Conservation (phyloP, 2,113 vertebrate species). For the Pelmatolapia mariae region DNA sequence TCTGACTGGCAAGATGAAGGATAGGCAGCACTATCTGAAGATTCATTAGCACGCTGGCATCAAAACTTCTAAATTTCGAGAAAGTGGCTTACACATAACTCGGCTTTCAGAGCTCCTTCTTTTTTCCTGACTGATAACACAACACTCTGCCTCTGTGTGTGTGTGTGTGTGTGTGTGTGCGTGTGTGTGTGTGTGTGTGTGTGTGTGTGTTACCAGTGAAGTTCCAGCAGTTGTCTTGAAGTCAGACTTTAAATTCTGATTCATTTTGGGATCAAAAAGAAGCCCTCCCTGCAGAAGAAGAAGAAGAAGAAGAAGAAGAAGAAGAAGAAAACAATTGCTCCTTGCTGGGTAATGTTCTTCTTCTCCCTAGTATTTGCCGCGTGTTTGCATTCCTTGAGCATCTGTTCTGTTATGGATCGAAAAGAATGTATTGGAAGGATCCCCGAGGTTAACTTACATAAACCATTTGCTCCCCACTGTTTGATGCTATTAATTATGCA, state of each 20-base stretch:
- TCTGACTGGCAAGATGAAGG: background rate
- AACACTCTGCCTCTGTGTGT: background rate
- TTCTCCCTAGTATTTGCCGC: background rate
- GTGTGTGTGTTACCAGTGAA: background rate
- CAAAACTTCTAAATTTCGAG: background rate
- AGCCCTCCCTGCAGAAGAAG: background rate
- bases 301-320: background rate
- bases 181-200: background rate
- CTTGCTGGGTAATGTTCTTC: background rate
- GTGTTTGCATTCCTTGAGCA: background rate
- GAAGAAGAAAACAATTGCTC: background rate
- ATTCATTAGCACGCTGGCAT: background rate
- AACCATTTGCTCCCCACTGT: background rate
- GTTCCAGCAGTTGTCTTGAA: background rate
- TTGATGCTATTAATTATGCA: conserved; percentile 2
- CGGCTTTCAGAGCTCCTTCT: background rate
- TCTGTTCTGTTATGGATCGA: background rate
- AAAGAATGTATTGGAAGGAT: background rate
- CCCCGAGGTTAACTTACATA: background rate
- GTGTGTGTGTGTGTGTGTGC: background rate
- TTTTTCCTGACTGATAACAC: background rate
- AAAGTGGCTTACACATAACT: background rate
- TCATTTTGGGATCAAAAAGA: background rate
- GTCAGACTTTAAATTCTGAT: background rate
- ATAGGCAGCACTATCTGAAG: background rate